Evolutionary conservation across 2,888 invertebrate species (phyloP).

Genomic region (Strigamia transsilvanica): DNA sequence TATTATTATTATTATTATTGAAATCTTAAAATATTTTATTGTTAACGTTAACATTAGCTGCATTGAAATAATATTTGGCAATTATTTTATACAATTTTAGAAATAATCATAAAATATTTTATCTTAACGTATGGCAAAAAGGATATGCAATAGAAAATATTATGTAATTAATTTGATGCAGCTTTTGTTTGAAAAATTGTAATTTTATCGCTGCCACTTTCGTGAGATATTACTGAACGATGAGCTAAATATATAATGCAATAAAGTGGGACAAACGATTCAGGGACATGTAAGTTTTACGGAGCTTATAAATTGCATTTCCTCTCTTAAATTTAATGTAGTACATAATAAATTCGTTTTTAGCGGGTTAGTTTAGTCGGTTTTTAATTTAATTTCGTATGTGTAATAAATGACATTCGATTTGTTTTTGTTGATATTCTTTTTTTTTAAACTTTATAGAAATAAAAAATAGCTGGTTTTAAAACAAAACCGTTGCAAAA

Average conservation of each 20-base stretch:
- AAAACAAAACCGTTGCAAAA: neutral
- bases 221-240: no score
- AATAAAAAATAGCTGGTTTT: neutral
- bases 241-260: neutral
- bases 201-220: slow-evolving; percentile 6
- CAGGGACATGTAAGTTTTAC: slow-evolving; percentile 8
- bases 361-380: no score
- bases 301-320: neutral
- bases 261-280: neutral
- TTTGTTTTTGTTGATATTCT: neutral
- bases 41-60: neutral
- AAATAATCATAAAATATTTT: no score
- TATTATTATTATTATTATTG: neutral
- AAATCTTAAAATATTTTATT: slow-evolving; percentile 3
- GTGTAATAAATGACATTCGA: neutral
- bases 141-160: no score
- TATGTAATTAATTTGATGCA: no score
- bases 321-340: neutral
- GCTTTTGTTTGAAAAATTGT: neutral
- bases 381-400: no score
- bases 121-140: no score
- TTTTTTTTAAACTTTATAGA: neutral
- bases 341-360: no score
- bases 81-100: no score
- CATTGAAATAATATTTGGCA: no score